These are phyloP conservation scores for Cactoblastis cactorum DNA, from an alignment of 2,888 invertebrate genomes.

Conservation along the genomic window DNA sequence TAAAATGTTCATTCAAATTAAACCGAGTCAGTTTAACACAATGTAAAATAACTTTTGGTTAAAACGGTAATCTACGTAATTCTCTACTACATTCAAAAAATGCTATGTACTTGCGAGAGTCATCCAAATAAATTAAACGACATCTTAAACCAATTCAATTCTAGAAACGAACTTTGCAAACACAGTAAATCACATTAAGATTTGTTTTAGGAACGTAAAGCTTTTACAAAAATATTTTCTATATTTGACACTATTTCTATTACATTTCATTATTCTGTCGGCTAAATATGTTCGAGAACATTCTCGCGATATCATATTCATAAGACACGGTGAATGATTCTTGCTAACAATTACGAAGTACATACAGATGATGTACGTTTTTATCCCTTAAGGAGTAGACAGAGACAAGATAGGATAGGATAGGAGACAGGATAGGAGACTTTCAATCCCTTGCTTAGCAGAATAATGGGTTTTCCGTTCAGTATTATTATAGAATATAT, in stretches of 20 bases:
- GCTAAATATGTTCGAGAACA: not conserved
- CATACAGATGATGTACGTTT: no score
- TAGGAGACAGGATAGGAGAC: no score
- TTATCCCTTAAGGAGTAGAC: no score
- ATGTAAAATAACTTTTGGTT: constrained; percentile 17
- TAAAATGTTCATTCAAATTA: not conserved
- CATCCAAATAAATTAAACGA: constrained; percentile 24
- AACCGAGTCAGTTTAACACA: not conserved
- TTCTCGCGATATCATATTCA: constrained; percentile 1
- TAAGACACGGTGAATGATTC: not conserved
- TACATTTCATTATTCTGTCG: constrained; percentile 10
- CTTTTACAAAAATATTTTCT: constrained; percentile 56
- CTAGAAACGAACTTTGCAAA: constrained; percentile 29
- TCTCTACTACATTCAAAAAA: constrained; percentile 10
- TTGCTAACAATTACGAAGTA: constrained; percentile 7
- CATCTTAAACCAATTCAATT: constrained; percentile 32
- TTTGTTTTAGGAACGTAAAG: constrained; percentile 59
- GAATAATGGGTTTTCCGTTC: no score
- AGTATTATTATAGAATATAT: no score
- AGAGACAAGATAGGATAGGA: no score
- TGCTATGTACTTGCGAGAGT: constrained; percentile 14
- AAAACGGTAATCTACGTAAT: constrained; percentile 20
- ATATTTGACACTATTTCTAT: constrained; percentile 54
- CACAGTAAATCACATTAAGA: constrained; percentile 38
- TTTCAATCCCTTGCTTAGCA: no score